A percentile compares a stretch with the other conserved stretches of the same genome.
Evolutionary conservation across 2,113 vertebrate genomes (phyloP).

Genomic region (Zosterops pallidus): DNA sequence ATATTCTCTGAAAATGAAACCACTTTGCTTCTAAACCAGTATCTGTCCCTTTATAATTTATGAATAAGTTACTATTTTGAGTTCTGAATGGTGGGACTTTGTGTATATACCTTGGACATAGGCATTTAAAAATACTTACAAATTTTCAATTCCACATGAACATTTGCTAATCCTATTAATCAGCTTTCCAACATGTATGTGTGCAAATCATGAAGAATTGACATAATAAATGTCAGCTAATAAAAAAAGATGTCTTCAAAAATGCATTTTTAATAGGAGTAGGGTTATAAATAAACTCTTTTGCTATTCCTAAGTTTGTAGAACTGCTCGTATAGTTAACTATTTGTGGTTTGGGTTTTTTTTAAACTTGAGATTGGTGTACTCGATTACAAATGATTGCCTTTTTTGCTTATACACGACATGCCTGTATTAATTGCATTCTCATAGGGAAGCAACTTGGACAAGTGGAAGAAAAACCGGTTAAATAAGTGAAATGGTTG

Average conservation of each 20-base stretch:
- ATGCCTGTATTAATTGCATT: neutral
- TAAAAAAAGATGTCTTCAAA: neutral
- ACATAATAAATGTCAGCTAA: neutral
- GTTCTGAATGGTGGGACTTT: constrained; percentile 12
- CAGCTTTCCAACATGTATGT: neutral
- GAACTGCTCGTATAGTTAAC: neutral
- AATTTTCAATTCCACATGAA: neutral
- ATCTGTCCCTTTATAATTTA: neutral
- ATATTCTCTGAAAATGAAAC: constrained; percentile 49
- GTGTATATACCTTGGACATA: neutral
- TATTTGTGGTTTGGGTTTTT: neutral
- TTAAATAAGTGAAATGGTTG: constrained; percentile 24
- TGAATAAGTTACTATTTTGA: constrained; percentile 40
- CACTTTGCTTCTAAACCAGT: constrained; percentile 17
- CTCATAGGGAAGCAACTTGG: accelerated
- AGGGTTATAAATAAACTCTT: neutral
- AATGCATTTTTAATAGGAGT: neutral
- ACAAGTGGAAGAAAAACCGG: neutral
- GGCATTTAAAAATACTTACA: neutral
- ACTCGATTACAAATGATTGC: neutral
- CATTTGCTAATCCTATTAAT: neutral
- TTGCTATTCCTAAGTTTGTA: neutral
- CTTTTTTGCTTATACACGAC: neutral
- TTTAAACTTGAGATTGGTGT: neutral
- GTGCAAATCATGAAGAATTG: neutral